Conservation (phyloP, 1,140 invertebrate genomes). For the Gonioctena quinquepunctata region DNA sequence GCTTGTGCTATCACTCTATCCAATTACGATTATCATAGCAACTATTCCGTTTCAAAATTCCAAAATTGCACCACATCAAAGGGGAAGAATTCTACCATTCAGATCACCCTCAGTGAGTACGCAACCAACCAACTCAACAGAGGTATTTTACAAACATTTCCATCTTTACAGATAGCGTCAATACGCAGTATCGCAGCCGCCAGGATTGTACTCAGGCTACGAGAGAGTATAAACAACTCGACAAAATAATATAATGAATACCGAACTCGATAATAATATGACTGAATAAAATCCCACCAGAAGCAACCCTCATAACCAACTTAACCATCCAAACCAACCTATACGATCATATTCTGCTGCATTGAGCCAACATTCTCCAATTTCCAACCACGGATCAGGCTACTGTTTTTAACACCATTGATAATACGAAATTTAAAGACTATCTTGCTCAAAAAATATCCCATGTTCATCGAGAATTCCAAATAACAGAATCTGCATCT, state of each 20-base stretch:
- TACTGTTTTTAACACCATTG: background rate
- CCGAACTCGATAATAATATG: no score
- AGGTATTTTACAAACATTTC: background rate
- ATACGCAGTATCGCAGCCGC: background rate
- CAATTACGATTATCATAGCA: background rate
- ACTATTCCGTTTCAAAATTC: background rate
- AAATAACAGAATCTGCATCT: slow-evolving; percentile 31
- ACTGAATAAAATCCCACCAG: background rate
- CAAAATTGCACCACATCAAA: background rate
- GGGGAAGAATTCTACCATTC: background rate
- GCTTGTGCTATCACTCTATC: background rate
- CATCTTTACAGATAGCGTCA: background rate
- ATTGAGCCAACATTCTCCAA: background rate
- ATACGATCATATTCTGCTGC: background rate
- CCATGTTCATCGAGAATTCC: slow-evolving; percentile 22
- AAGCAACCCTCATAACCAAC: background rate
- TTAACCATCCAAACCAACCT: background rate
- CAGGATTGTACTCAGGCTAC: no score
- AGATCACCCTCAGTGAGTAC: background rate
- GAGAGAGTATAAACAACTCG: no score
- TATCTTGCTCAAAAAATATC: slow-evolving; percentile 7
- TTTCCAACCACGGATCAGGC: slow-evolving; percentile 8
- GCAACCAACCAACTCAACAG: background rate
- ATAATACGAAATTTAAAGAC: slow-evolving; percentile 1
- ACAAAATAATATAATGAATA: no score